A percentile compares a stretch with the other conserved stretches of the same genome.
phyloP scores from a whole-genome alignment of 2,797 vertebrate genomes.

The Halcyon badia region DNA sequence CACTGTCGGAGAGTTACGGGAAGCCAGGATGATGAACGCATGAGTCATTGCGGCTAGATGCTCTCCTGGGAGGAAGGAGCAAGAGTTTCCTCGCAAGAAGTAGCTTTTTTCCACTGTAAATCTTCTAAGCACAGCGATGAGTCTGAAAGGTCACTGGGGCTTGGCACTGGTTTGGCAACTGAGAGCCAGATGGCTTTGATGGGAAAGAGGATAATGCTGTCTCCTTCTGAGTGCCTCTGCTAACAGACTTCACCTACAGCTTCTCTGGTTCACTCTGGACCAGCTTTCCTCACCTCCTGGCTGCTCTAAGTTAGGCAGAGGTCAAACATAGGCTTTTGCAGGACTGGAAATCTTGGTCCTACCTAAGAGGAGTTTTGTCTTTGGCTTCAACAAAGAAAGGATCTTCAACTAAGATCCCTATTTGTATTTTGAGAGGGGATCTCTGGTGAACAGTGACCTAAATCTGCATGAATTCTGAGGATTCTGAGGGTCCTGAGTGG shows the following conservation, averaged over 20 bases:
- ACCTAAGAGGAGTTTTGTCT: neutral
- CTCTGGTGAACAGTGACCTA: neutral
- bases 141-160: slow-evolving; percentile 64
- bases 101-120: slow-evolving; percentile 44
- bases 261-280: neutral
- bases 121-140: neutral
- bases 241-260: neutral
- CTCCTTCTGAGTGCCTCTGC: neutral
- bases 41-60: slow-evolving; percentile 13
- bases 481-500: neutral
- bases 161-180: slow-evolving; percentile 4
- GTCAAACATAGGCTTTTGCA: neutral
- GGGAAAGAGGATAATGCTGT: neutral
- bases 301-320: neutral
- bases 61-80: slow-evolving; percentile 51
- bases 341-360: neutral
- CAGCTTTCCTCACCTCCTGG: neutral
- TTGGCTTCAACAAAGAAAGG: neutral
- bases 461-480: neutral
- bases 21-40: slow-evolving; percentile 18
- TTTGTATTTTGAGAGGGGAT: neutral
- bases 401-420: neutral
- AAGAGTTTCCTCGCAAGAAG: slow-evolving; percentile 37
- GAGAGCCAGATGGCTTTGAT: slow-evolving; percentile 34
- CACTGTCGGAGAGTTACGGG: neutral